A percentile compares a stretch with the other conserved stretches of the same genome.
phyloP scores from a whole-genome alignment of 2,888 invertebrate species.

The Agrotis ipsilon region DNA sequence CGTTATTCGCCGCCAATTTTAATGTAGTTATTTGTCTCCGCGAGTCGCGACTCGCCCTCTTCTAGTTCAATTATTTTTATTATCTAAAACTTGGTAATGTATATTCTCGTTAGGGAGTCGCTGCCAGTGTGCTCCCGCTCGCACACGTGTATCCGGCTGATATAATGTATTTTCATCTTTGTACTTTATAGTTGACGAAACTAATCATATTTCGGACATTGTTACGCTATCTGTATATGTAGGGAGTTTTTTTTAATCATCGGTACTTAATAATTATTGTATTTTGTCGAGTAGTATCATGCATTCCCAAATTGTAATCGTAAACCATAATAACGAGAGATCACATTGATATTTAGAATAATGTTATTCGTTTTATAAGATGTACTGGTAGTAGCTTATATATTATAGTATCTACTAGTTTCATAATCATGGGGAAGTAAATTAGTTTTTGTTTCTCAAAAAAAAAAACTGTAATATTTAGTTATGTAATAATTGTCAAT shows the following conservation, averaged over 20 bases:
- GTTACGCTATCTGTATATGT: conserved; percentile 84
- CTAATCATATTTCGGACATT: conserved; percentile 76
- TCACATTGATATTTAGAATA: conserved; percentile 88
- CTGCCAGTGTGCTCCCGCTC: conserved; percentile 67
- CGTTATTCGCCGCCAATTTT: conserved; percentile 70
- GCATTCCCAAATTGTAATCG: conserved; percentile 90
- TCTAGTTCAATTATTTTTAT: conserved; percentile 86
- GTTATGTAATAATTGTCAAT: conserved; percentile 78
- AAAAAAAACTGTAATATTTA: conserved; percentile 74
- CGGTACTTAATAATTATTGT: conserved; percentile 89
- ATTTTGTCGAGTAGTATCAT: conserved; percentile 88
- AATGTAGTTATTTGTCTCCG: conserved; percentile 58
- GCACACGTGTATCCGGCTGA: conserved; percentile 68
- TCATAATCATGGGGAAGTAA: conserved; percentile 83
- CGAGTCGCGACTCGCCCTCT: conserved; percentile 64
- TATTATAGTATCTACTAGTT: conserved; percentile 82
- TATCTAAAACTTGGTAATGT: conserved; percentile 84
- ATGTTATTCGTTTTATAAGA: conserved; percentile 88
- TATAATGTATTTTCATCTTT: conserved; percentile 80
- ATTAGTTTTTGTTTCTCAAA: conserved; percentile 77
- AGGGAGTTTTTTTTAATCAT: conserved; percentile 85
- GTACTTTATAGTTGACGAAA: conserved; percentile 78
- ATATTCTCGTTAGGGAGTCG: conserved; percentile 72
- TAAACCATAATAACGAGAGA: conserved; percentile 84
- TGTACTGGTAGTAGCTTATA: conserved; percentile 85